phyloP scores from a whole-genome alignment of 2,113 vertebrate species.

The Rhinoderma darwinii region DNA sequence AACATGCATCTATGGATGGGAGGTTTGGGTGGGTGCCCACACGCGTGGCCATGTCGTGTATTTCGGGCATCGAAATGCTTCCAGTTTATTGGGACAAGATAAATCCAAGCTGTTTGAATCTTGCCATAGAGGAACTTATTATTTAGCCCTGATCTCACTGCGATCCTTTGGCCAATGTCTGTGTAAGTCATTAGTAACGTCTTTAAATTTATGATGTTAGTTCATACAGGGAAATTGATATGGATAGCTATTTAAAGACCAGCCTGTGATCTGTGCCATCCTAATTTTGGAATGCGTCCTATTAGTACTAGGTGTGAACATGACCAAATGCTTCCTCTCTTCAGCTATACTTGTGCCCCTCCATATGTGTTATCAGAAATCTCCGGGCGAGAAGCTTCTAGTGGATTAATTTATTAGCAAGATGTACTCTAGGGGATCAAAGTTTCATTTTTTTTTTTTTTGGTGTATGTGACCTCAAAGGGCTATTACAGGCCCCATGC shows the following conservation, averaged over 20 bases:
- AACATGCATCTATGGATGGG: too few species aligned
- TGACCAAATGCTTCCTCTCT: constrained; percentile 6
- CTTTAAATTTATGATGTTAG: not conserved
- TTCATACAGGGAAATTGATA: constrained; percentile 33
- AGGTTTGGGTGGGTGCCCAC: not conserved
- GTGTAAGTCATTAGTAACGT: constrained; percentile 27
- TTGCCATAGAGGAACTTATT: not conserved
- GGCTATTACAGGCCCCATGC: too few species aligned
- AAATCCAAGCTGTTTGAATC: not conserved
- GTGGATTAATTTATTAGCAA: not conserved
- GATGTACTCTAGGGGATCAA: not conserved
- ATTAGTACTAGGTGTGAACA: constrained; percentile 4
- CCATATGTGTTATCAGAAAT: not conserved
- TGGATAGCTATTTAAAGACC: constrained; percentile 19
- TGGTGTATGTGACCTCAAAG: too few species aligned
- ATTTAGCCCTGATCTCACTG: constrained; percentile 1
- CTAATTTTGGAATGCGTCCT: constrained; percentile 40
- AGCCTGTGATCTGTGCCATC: not conserved
- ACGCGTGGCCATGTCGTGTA: not conserved
- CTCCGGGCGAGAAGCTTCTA: not conserved
- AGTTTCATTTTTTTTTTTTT: too few species aligned
- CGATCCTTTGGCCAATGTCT: not conserved
- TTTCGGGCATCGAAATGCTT: not conserved
- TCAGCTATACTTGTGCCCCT: not conserved
- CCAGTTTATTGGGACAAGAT: not conserved